phyloP scores from a whole-genome alignment of 2,888 invertebrate genomes.

The Zygothrica quintamaculata region DNA sequence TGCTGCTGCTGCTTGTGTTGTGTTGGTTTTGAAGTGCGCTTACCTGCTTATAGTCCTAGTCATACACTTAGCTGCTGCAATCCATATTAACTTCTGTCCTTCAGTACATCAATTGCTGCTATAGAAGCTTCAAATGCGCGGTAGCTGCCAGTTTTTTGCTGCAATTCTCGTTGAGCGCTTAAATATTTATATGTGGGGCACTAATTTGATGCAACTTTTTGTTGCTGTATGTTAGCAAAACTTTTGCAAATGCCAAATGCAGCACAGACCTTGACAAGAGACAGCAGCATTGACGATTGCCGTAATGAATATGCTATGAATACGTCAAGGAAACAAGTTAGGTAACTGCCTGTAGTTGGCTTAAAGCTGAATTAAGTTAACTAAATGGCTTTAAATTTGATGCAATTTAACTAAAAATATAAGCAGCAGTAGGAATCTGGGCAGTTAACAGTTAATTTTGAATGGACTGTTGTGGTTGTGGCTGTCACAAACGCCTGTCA shows the following conservation, averaged over 20 bases:
- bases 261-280: conserved; percentile 48
- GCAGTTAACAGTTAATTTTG: no score
- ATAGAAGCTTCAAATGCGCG: conserved; percentile 10
- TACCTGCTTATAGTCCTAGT: conserved; percentile 7
- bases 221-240: conserved; percentile 36
- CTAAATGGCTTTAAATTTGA: no score
- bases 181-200: conserved; percentile 25
- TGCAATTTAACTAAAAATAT: no score
- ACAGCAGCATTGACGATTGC: conserved; percentile 20
- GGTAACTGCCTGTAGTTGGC: no score
- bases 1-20: conserved; percentile 1
- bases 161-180: not conserved
- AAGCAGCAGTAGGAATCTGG: no score
- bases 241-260: conserved; percentile 61
- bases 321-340: no score
- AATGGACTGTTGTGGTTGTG: no score
- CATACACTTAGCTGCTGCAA: not conserved
- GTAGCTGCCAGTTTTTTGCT: conserved; percentile 6
- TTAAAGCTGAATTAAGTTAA: no score
- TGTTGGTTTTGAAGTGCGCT: conserved; percentile 1
- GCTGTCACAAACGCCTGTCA: no score
- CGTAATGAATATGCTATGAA: no score
- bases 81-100: conserved; percentile 27
- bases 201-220: conserved; percentile 45
- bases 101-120: conserved; percentile 43